phyloP scores from a whole-genome alignment of 2,888 invertebrate species.

The Pinctada fucata region DNA sequence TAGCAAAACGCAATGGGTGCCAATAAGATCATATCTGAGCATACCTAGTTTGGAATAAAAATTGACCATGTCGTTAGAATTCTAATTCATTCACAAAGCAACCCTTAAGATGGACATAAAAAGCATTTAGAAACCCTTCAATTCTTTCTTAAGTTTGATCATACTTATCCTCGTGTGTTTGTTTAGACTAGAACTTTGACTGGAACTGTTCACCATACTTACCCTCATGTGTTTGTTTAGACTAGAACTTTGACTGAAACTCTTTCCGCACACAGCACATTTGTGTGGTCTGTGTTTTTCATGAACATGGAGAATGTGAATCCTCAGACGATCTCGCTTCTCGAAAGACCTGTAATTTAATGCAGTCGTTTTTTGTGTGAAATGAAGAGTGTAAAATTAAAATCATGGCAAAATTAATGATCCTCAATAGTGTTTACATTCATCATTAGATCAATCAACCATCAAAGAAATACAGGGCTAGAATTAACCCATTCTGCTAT shows the following conservation, averaged over 20 bases:
- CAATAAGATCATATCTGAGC: too few species aligned
- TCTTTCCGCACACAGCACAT: constrained; percentile 78
- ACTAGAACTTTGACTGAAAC: constrained; percentile 79
- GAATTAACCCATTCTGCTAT: too few species aligned
- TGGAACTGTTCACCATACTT: constrained; percentile 73
- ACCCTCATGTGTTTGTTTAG: constrained; percentile 79
- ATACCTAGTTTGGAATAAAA: too few species aligned
- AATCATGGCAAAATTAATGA: too few species aligned
- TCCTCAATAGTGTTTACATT: too few species aligned
- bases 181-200: constrained; percentile 79
- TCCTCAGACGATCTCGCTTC: constrained; percentile 79
- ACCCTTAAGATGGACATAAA: too few species aligned
- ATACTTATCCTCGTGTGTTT: constrained; percentile 77
- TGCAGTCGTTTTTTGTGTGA: too few species aligned
- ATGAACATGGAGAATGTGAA: constrained; percentile 79
- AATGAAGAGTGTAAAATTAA: too few species aligned
- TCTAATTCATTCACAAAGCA: too few species aligned
- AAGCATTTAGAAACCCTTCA: too few species aligned
- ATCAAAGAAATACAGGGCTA: not conserved
- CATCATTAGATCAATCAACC: not conserved
- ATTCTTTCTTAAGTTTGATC: not conserved
- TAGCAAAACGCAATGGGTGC: too few species aligned
- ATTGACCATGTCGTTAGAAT: too few species aligned
- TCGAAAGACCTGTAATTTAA: constrained; percentile 78
- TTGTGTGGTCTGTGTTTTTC: constrained; percentile 80